Conservation (phyloP, 2,888 invertebrate species). For the Rotaria macrura region DNA sequence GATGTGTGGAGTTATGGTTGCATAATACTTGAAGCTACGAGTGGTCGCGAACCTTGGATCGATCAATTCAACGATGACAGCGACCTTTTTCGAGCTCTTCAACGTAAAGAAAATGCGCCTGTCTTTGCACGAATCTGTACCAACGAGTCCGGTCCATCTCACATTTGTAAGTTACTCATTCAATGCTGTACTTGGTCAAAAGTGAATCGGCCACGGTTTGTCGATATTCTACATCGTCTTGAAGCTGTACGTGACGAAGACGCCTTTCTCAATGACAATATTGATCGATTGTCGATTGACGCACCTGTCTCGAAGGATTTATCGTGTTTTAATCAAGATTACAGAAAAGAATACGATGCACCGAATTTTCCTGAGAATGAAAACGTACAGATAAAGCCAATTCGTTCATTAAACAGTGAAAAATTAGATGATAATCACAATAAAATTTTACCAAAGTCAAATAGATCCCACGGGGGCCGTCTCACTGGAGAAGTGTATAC, state of each 20-base stretch:
- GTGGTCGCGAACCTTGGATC: neutral
- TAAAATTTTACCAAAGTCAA: neutral
- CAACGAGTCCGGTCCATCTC: neutral
- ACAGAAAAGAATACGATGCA: too few species aligned
- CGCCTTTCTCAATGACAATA: neutral
- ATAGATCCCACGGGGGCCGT: neutral
- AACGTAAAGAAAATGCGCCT: neutral
- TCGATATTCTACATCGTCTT: neutral
- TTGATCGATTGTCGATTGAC: neutral
- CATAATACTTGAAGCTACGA: neutral
- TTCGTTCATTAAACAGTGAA: too few species aligned
- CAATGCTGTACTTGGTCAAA: neutral
- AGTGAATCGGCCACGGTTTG: neutral
- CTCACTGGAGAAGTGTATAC: neutral
- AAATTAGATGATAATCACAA: too few species aligned
- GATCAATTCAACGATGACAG: neutral
- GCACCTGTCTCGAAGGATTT: too few species aligned
- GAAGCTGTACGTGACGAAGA: neutral
- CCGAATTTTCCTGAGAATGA: neutral
- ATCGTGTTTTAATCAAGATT: neutral
- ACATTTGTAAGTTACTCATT: neutral
- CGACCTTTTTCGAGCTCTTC: neutral
- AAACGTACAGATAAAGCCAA: neutral
- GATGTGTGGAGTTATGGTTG: slow-evolving; percentile 16
- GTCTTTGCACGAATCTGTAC: neutral